Evolutionary conservation across 2,797 vertebrate genomes (phyloP), one percentile per base, ranked within the genome.

Genomic region (Halcyon chelicuti): DNA sequence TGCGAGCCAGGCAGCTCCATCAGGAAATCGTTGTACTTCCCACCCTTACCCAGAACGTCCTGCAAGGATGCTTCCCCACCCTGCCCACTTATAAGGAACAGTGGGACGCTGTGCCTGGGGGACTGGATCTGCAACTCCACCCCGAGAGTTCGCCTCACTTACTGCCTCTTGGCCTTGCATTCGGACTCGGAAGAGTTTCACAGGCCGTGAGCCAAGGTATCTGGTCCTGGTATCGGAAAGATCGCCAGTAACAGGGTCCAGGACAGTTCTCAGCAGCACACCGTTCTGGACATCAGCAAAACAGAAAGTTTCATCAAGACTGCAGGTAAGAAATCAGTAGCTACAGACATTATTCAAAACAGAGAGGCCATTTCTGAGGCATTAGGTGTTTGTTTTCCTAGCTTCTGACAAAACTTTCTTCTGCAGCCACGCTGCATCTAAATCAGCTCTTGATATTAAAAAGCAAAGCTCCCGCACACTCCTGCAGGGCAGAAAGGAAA

Each of bases 121-220:
- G 81, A 57, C 21, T 10, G 23, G 60, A 37, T 12, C 5, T 55
- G 47, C 21, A 81, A 2, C 60, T 35, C 51, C 26, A 52, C 29
- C 37, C 15, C 2, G 4, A 17, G 19, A 70, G 58, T 44, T 75
- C 0, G 22, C 14, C 66, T 46, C 68, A 98, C 99, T 96, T 98
- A 99, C 99, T 86, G 99, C 99, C 95, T 99, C 99, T 39, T 99
- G 99, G 86, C 99, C 99, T 97, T 99, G 99, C 99, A 99, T 99
- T 80, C 99, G 97, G 94, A 99, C 99, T 79, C 99, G 98, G 95
- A 99, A 99, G 68, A 99, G 99, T 70, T 99, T 99, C 96, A 99
- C 99, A 0, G 99, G 99, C 65, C 99, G 98, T 4, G 99, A 99
- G 4, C 99, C 99, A 16, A 99, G 96, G 93, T 99, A 99, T 11